phyloP scores from a whole-genome alignment of 2,113 vertebrate species.

The Xyrauchen texanus region DNA sequence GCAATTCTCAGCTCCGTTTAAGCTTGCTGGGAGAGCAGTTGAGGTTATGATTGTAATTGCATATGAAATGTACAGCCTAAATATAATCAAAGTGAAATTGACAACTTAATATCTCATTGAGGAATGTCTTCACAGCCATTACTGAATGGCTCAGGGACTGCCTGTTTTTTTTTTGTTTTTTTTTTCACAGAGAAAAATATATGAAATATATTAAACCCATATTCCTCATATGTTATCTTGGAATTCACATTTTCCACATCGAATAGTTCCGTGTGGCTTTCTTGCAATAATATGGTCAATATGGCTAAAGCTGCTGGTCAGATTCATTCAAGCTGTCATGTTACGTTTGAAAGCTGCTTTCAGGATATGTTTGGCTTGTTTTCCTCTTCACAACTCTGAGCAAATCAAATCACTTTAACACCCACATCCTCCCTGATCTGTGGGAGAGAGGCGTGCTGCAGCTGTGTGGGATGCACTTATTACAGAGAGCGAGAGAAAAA shows the following conservation, averaged over 20 bases:
- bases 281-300: not conserved
- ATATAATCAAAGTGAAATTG: not conserved
- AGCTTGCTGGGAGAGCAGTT: not conserved
- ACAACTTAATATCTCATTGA: too few species aligned
- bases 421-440: conserved; percentile 65
- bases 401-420: conserved; percentile 65
- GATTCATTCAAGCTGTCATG: conserved; percentile 25
- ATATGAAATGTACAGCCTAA: not conserved
- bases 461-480: conserved; percentile 58
- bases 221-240: too few species aligned
- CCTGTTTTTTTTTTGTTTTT: too few species aligned
- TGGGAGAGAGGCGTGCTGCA: conserved; percentile 60
- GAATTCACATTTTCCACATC: not conserved
- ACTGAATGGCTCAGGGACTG: too few species aligned
- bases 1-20: not conserved
- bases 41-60: not conserved
- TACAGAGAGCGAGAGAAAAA: conserved; percentile 15
- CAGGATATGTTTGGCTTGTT: conserved; percentile 51
- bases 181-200: too few species aligned
- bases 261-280: not conserved
- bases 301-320: not conserved
- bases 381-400: conserved; percentile 53
- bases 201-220: too few species aligned
- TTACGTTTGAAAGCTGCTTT: conserved; percentile 45
- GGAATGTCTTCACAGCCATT: too few species aligned